Evolutionary conservation across 1,140 invertebrate species (phyloP).

Genomic region (Steinernema khuongi): DNA sequence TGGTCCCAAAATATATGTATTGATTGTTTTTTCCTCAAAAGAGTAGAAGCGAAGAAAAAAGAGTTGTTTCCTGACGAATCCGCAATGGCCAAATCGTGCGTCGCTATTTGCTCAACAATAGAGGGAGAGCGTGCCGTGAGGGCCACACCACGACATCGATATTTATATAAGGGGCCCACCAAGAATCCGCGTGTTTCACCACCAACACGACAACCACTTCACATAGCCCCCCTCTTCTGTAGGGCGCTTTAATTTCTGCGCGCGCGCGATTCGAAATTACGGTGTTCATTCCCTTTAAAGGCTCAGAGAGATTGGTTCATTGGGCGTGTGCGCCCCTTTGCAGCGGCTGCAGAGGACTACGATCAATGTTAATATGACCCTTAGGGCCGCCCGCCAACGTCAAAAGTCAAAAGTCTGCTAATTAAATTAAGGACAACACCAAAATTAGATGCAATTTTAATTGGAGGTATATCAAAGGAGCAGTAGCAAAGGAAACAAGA

Average conservation of each 20-base stretch:
- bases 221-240: no score
- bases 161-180: not conserved
- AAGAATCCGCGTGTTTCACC: not conserved
- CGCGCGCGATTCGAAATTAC: not conserved
- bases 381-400: not conserved
- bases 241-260: no score
- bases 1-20: conserved; percentile 5
- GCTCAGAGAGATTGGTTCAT: no score
- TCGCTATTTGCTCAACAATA: conserved; percentile 15
- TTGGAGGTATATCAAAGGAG: conserved; percentile 7
- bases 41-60: conserved; percentile 15
- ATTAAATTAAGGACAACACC: not conserved
- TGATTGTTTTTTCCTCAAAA: conserved; percentile 17
- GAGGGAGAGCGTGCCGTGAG: conserved; percentile 11
- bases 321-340: no score
- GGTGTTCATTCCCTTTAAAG: not conserved
- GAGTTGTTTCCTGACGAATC: conserved; percentile 15
- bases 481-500: not conserved
- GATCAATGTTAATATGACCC: not conserved
- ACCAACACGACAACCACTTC: no score
- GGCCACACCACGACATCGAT: conserved; percentile 10
- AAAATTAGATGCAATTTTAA: conserved; percentile 2
- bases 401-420: not conserved
- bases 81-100: conserved; percentile 16
- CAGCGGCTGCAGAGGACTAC: no score